These are phyloP conservation scores for Diabrotica virgifera DNA, from an alignment of 1,140 invertebrate genomes.

Conservation along the genomic window DNA sequence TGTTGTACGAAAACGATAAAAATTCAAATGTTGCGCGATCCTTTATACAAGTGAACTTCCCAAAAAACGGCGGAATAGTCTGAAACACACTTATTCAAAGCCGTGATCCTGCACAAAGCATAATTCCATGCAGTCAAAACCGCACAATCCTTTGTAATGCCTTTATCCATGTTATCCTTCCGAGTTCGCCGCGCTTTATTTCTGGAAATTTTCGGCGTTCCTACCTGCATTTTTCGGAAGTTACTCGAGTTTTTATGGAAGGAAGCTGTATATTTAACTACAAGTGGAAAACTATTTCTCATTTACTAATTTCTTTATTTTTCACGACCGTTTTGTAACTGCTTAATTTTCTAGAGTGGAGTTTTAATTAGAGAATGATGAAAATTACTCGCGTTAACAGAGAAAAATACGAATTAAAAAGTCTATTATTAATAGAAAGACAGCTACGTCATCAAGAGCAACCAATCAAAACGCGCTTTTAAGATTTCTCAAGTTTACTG, in stretches of 20 bases:
- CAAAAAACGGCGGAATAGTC: not conserved
- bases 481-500: no score
- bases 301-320: no score
- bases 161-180: slow-evolving; percentile 1
- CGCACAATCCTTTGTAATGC: slow-evolving; percentile 1
- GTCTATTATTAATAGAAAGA: no score
- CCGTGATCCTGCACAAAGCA: slow-evolving; percentile 1
- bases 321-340: no score
- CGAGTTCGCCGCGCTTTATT: not conserved
- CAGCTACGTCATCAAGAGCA: no score
- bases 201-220: not conserved
- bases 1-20: no score
- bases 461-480: no score
- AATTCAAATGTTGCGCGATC: not conserved
- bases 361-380: no score
- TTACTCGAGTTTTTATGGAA: not conserved
- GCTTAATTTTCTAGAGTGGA: no score
- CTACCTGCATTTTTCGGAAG: not conserved
- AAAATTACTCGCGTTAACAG: no score
- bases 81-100: not conserved
- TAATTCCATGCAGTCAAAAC: slow-evolving; percentile 1
- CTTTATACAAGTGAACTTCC: not conserved
- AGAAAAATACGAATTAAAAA: no score
- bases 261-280: not conserved
- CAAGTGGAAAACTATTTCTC: not conserved